Evolutionary conservation across 2,888 invertebrate species (phyloP).

Genomic region (Linnaemya tessellans): DNA sequence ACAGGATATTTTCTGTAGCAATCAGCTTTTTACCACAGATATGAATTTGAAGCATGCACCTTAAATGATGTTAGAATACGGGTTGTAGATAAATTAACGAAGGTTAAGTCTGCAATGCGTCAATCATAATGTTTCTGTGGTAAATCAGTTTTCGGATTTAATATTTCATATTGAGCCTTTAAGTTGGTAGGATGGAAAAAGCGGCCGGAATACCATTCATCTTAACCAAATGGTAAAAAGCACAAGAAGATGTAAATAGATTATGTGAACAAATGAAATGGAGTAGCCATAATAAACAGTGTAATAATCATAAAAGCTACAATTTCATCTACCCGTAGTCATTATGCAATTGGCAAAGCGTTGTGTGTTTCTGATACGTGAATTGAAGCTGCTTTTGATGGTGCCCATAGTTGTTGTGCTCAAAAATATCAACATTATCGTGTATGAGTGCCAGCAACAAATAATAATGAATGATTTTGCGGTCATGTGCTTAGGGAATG

Average conservation of each 20-base stretch:
- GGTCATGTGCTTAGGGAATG: conserved; percentile 65
- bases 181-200: background rate
- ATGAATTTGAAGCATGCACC: background rate
- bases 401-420: conserved; percentile 30
- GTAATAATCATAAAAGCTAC: conserved; percentile 65
- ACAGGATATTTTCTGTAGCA: no score
- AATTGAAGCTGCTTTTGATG: conserved; percentile 34
- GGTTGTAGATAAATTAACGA: conserved; percentile 26
- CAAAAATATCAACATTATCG: conserved; percentile 42
- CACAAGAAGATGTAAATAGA: background rate
- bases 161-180: background rate
- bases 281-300: conserved; percentile 33
- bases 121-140: conserved; percentile 67
- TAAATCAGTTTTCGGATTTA: conserved; percentile 45
- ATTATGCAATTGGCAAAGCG: conserved; percentile 65
- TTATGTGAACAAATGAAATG: conserved; percentile 23
- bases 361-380: conserved; percentile 32
- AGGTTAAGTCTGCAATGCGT: conserved; percentile 66
- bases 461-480: conserved; percentile 73
- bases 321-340: conserved; percentile 59
- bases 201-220: background rate
- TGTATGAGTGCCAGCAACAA: conserved; percentile 55
- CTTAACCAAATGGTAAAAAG: conserved; percentile 29
- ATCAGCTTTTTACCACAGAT: background rate
- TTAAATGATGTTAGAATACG: background rate